Conservation (phyloP, 2,113 vertebrate genomes). For the Pterocles gutturalis region DNA sequence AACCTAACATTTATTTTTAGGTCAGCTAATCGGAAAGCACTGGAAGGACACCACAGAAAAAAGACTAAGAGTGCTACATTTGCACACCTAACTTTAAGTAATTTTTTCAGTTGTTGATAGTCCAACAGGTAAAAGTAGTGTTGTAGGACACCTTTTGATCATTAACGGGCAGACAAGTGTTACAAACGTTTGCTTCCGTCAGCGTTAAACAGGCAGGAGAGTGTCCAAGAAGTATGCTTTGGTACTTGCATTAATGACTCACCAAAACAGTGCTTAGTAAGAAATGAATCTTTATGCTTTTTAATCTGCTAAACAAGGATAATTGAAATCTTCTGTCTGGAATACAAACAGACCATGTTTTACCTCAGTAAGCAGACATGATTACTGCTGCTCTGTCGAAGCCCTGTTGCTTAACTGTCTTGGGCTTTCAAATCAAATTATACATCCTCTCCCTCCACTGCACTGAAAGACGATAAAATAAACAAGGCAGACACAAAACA, state of each 20-base stretch:
- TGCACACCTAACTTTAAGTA: neutral
- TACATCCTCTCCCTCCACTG: neutral
- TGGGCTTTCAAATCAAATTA: slow-evolving; percentile 57
- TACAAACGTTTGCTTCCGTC: neutral
- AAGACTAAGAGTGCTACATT: neutral
- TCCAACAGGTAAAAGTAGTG: neutral
- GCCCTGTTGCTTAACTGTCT: slow-evolving; percentile 43
- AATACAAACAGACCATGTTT: slow-evolving; percentile 53
- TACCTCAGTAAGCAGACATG: slow-evolving; percentile 40
- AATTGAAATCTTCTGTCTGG: slow-evolving; percentile 67
- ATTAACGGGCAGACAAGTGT: neutral
- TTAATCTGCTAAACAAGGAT: slow-evolving; percentile 38
- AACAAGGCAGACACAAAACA: slow-evolving; percentile 44
- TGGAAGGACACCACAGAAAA: neutral
- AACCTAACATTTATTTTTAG: neutral
- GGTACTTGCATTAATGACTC: neutral
- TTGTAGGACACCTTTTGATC: neutral
- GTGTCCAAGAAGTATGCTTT: neutral
- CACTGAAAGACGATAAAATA: slow-evolving; percentile 27
- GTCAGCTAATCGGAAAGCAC: neutral
- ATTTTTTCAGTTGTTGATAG: neutral
- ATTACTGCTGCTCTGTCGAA: slow-evolving; percentile 2
- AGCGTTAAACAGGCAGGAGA: neutral
- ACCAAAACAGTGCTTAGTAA: neutral
- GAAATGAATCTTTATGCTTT: slow-evolving; percentile 43